Base-by-base conservation (phyloP, 2,113 vertebrate species). In the Stegastes partitus region DNA sequence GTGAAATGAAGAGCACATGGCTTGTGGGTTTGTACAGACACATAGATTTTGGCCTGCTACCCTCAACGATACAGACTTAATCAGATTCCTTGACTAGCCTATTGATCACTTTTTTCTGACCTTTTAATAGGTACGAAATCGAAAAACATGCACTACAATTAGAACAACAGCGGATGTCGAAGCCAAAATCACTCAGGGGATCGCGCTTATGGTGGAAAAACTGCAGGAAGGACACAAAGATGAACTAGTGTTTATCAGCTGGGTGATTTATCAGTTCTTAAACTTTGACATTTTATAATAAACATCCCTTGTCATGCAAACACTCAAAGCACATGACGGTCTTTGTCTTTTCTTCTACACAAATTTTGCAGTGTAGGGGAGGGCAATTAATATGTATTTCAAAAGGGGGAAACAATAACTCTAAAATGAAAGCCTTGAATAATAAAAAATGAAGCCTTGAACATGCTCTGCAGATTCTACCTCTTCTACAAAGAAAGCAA, bases 301-400 rank as follows among this genome's bases (percentile, higher is more conserved):
- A 66, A 26, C 21, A 11, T 25, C 11, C 1, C 25, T 75, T 34
- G 51, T 51, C n/a, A 54, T 64, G 31, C 26, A 63, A 69, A 75
- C 31, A 50, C 34, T 54, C 18, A 0, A 1, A 67, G 23, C 55
- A 21, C 62, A 21, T 47, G 47, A 28, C 62, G 22, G 7, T 39
- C 37, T 53, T 54, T 66, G 26, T 28, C 8, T 34, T 68, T 31
- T 63, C 26, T 14, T 19, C 14, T 31, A 67, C 31, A 79, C 66
- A 16, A 66, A 68, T 28, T 39, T 47, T 37, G 28, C 50, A 12
- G 34, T 58, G 22, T 16, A 67, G 22, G 31, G 2, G 5, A 67
- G 47, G 18, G 25, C 39, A 74, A 68, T 8, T 22, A 51, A 42
- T 50, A 34, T 3, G 68, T 55, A 69, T 63, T 44, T 51, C 45